Conservation (phyloP, 1,140 invertebrate genomes). For the Oncopodura yosiiana region DNA sequence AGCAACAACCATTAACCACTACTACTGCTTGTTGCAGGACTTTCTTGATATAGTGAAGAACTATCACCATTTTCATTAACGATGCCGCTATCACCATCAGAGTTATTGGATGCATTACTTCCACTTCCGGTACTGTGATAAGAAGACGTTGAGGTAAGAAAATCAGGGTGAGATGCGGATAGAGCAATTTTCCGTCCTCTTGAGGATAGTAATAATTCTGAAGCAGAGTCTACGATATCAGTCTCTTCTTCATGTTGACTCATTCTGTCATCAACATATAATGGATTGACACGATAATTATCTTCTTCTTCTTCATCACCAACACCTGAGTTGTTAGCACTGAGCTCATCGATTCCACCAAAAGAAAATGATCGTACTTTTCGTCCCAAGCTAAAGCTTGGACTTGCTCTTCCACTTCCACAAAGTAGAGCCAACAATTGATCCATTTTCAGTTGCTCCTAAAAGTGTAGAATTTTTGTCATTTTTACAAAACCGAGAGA, state of each 20-base stretch:
- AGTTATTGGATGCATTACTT: constrained; percentile 17
- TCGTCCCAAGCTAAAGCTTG: too few relatives aligned
- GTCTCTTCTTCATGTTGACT: not conserved
- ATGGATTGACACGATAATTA: constrained; percentile 39
- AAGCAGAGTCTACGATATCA: not conserved
- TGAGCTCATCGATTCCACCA: constrained; percentile 58
- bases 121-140: constrained; percentile 1
- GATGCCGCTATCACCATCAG: constrained; percentile 62
- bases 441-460: not conserved
- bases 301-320: not conserved
- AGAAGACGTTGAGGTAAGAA: constrained; percentile 9
- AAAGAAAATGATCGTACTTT: constrained; percentile 64
- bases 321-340: constrained; percentile 53
- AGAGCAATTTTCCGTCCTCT: not conserved
- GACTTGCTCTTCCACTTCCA: too few relatives aligned
- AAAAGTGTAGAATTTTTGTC: too few relatives aligned
- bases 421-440: not conserved
- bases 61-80: constrained; percentile 60
- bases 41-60: constrained; percentile 51
- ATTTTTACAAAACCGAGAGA: constrained; percentile 29
- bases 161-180: constrained; percentile 9
- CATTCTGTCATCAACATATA: constrained; percentile 44
- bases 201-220: not conserved
- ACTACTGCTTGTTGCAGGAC: not conserved
- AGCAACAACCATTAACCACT: constrained; percentile 20